A percentile compares a stretch with the other conserved stretches of the same genome.
Conservation (phyloP, 2,113 vertebrate species). For the Myxocyprinus asiaticus region DNA sequence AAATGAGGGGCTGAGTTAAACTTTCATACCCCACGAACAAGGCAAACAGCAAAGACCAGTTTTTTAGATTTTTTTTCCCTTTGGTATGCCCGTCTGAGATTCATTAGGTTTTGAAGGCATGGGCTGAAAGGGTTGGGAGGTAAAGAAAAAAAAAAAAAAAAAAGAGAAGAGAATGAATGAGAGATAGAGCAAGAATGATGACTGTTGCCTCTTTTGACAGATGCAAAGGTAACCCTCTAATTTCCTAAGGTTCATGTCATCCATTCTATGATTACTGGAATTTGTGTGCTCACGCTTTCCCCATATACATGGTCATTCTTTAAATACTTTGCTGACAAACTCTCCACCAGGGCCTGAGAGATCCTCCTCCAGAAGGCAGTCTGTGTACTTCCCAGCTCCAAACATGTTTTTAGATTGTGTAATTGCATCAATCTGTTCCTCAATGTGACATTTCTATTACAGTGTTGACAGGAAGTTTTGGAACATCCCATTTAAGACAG, state of each 20-base stretch:
- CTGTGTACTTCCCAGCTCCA: conserved; percentile 6
- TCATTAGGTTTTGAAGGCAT: conserved; percentile 34
- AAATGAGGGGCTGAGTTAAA: conserved; percentile 46
- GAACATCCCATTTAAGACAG: too few species aligned
- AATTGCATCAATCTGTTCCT: conserved; percentile 47
- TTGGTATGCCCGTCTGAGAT: conserved; percentile 15
- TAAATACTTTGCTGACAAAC: conserved; percentile 45
- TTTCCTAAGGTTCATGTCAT: conserved; percentile 29
- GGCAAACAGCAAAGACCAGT: conserved; percentile 23
- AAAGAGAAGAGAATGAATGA: not conserved
- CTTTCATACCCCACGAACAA: conserved; percentile 41
- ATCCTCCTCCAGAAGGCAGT: conserved; percentile 18
- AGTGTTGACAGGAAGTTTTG: conserved; percentile 7
- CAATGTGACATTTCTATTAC: conserved; percentile 46
- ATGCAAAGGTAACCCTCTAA: conserved; percentile 40
- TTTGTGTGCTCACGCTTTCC: too few species aligned
- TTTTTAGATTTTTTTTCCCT: not conserved
- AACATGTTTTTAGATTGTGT: conserved; percentile 39
- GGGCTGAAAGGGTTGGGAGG: not conserved
- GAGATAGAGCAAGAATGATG: not conserved
- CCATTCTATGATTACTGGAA: conserved; percentile 20
- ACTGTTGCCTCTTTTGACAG: conserved; percentile 23
- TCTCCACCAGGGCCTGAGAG: conserved; percentile 22
- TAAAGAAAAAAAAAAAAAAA: not conserved
- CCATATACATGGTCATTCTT: conserved; percentile 30